Evolutionary conservation across 2,113 vertebrate species (phyloP).

Genomic region (Parotia lawesii): DNA sequence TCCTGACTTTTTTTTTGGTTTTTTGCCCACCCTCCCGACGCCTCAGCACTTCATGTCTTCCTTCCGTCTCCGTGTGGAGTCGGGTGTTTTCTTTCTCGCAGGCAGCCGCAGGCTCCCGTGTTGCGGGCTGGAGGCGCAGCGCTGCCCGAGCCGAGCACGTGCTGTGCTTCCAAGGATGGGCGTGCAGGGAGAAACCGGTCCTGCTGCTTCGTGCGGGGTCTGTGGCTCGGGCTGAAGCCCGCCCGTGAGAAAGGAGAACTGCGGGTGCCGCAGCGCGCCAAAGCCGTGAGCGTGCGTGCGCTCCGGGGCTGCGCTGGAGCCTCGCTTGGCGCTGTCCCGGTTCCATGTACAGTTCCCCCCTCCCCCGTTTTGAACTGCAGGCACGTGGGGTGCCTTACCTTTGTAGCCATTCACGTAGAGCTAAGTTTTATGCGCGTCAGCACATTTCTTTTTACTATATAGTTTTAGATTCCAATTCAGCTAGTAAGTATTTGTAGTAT

Average conservation of each 20-base stretch:
- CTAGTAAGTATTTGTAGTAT: background rate
- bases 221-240: rapidly evolving
- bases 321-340: background rate
- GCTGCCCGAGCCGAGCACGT: rapidly evolving
- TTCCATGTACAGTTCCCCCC: rapidly evolving
- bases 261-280: rapidly evolving
- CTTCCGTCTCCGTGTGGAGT: rapidly evolving
- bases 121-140: background rate
- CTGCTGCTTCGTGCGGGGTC: background rate
- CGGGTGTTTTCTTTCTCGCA: background rate
- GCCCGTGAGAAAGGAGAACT: rapidly evolving
- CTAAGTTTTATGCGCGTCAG: background rate
- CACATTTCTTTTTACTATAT: background rate
- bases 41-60: rapidly evolving
- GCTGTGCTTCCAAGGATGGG: background rate
- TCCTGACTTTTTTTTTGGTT: background rate
- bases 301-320: rapidly evolving
- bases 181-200: rapidly evolving
- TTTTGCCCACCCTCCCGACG: rapidly evolving
- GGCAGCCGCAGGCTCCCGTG: background rate
- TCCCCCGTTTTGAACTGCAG: background rate
- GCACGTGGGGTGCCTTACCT: background rate
- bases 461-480: background rate
- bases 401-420: background rate
- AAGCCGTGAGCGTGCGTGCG: rapidly evolving